Conservation (phyloP, 2,113 vertebrate species). For the Grammomys dolichurus region DNA sequence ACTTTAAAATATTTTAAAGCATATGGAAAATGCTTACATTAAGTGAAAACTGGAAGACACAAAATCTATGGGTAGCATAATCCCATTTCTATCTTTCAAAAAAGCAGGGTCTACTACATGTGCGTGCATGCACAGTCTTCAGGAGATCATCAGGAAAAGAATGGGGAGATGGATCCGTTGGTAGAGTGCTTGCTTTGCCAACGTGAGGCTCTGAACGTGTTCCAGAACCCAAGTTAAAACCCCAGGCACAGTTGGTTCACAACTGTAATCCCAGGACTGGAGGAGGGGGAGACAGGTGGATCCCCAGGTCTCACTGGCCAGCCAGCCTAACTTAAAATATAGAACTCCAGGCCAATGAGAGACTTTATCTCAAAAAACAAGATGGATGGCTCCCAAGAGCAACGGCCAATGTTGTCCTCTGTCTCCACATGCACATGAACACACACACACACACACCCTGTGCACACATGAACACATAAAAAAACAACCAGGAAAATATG, state of each 20-base stretch:
- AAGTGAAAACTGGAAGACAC: neutral
- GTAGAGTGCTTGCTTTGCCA: neutral
- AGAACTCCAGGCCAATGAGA: neutral
- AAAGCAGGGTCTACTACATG: neutral
- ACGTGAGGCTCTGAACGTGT: neutral
- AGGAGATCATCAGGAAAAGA: neutral
- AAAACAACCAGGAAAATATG: neutral
- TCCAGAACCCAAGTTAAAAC: neutral
- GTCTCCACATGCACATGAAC: neutral
- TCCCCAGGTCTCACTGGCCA: neutral
- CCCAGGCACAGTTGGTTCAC: neutral
- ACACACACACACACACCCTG: neutral
- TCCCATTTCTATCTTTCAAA: constrained; percentile 11
- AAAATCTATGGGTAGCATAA: neutral
- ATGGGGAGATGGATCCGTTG: too few species aligned
- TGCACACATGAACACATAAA: neutral
- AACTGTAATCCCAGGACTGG: neutral
- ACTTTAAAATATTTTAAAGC: constrained; percentile 22
- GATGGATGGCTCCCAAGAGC: neutral
- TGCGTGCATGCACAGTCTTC: neutral
- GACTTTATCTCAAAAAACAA: neutral
- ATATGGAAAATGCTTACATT: neutral
- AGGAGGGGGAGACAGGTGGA: neutral
- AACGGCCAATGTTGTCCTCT: neutral
- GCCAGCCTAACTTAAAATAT: neutral